These are phyloP conservation scores for Ptilonorhynchus violaceus DNA, from an alignment of 2,113 vertebrate species.

Conservation along the genomic window DNA sequence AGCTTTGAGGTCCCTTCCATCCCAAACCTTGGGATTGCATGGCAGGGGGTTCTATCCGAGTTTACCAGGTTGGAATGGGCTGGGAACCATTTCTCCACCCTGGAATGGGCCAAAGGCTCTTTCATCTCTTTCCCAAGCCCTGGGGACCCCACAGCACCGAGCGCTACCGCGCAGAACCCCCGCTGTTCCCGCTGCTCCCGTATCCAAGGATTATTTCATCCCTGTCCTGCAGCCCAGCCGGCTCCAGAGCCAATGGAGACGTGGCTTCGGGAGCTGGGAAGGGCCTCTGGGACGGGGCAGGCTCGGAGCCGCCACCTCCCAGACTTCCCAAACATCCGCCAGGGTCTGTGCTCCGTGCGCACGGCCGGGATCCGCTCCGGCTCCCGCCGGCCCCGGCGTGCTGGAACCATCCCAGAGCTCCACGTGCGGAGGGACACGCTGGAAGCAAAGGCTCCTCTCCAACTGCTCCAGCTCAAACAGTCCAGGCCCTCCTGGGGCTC, in stretches of 20 bases:
- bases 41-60: not conserved
- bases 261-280: not conserved
- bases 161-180: not conserved
- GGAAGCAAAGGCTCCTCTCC: not conserved
- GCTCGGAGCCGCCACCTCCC: not conserved
- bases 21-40: not conserved
- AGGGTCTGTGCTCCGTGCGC: accelerated
- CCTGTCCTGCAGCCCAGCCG: not conserved
- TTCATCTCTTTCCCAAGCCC: not conserved
- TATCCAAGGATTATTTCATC: conserved; percentile 19
- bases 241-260: not conserved
- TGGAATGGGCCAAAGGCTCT: not conserved
- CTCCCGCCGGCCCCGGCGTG: accelerated
- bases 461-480: not conserved
- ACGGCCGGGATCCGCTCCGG: not conserved
- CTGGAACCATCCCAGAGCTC: not conserved
- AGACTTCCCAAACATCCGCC: not conserved
- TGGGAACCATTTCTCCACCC: not conserved
- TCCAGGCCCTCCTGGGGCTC: not conserved
- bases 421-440: not conserved
- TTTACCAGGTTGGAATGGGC: not conserved
- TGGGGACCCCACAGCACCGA: not conserved
- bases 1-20: not conserved
- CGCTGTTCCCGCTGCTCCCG: not conserved
- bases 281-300: not conserved